Conservation (phyloP, 2,888 invertebrate genomes). For the Sarcophaga subvicina region DNA sequence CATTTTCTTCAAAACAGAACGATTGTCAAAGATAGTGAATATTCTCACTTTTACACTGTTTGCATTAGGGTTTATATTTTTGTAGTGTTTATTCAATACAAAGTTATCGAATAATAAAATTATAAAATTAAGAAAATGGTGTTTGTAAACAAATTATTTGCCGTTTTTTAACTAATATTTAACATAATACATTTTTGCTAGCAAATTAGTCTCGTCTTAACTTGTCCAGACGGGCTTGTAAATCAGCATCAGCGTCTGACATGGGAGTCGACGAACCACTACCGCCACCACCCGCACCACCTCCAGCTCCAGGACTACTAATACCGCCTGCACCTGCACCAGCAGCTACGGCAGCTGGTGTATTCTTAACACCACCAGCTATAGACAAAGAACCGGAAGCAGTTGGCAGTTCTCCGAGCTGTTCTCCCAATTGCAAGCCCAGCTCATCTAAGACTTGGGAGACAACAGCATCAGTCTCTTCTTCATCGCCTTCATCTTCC, state of each 20-base stretch:
- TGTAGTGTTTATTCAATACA: constrained; percentile 39
- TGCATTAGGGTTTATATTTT: constrained; percentile 24
- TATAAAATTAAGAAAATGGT: constrained; percentile 9
- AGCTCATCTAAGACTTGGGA: constrained; percentile 98
- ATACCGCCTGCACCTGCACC: constrained; percentile 81
- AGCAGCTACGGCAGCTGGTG: constrained; percentile 83
- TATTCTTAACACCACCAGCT: constrained; percentile 85
- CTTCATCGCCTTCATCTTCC: constrained; percentile 99
- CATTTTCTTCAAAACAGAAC: no score
- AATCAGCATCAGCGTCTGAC: constrained; percentile 97
- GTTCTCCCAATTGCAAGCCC: constrained; percentile 96
- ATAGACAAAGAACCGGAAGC: constrained; percentile 84
- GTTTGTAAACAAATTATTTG: background rate
- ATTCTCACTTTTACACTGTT: no score
- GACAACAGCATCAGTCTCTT: constrained; percentile 98
- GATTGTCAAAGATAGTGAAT: no score
- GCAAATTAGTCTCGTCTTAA: constrained; percentile 90
- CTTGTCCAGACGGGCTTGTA: constrained; percentile 98
- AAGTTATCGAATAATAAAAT: constrained; percentile 40
- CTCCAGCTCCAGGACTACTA: constrained; percentile 80
- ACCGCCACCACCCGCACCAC: constrained; percentile 76
- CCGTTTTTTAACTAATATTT: background rate
- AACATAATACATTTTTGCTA: background rate
- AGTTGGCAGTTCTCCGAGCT: constrained; percentile 92
- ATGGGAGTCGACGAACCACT: constrained; percentile 83